Base-by-base conservation (phyloP, 1,140 invertebrate genomes). In the Drosophila asahinai region DNA sequence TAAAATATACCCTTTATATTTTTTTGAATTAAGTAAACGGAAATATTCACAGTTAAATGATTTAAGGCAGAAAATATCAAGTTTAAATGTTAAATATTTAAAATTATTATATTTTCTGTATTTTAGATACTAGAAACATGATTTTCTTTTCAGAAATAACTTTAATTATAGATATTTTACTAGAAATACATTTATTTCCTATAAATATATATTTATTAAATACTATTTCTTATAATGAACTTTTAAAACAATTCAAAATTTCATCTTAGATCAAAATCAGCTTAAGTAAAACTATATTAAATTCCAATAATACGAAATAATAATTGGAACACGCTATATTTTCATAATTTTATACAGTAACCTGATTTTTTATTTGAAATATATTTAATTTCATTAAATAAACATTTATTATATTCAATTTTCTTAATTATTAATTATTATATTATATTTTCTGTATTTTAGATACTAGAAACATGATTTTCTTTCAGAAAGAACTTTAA, bases 281-380 rank as follows among this genome's bases (percentile, higher is more conserved):
- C n/a, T 43, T 55, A 65, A 38, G 25, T 65, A 55, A 25, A 45
- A 15, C 25, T 40, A 43, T 61, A 11, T 61, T n/a, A 47, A 43
- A 62, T 42, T 42, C 38, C 12, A 22, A 47, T 38, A n/a, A 54
- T 25, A 17, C 48, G 7, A 22, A 38, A 25, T 48, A 72, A 36
- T 36, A 36, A 36, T 15, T 51, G 11, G 25, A 68, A 17, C 11
- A 17, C 55, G 19, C 14, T 12, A 65, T 30, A 30, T 36, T 51
- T 51, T n/a, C 8, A 11, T 0, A 2, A 11, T 30, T 51, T 51
- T 15, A 30, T 0, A n/a, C 11, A 11, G 2, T n/a, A 1, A 30
- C 1, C 8, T 25, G 1, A 30, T n/a, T 27, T 51, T 0, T 51
- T 27, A 27, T n/a, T 2, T 0, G 8, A 11, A 11, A 11, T 4